Conservation (phyloP, 2,797 vertebrate species). For the Anisognathus igniventris region DNA sequence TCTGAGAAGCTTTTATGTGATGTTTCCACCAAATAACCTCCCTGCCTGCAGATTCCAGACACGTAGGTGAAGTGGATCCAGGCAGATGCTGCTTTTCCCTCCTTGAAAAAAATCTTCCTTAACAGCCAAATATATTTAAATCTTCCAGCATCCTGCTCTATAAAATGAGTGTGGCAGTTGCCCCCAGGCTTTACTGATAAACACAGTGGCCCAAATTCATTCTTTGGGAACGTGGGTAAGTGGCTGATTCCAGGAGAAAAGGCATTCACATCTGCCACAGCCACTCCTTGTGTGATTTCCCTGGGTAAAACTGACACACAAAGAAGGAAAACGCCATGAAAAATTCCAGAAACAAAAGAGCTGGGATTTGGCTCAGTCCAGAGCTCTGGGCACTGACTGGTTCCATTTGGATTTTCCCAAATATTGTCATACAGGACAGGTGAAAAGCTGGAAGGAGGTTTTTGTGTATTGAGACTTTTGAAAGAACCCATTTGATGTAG, state of each 20-base stretch:
- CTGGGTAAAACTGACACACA: neutral
- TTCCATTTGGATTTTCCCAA: neutral
- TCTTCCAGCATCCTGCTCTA: neutral
- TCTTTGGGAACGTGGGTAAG: neutral
- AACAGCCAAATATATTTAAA: neutral
- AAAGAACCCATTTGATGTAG: neutral
- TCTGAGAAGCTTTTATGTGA: neutral
- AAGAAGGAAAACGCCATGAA: neutral
- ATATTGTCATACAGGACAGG: accelerated
- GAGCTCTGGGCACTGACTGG: neutral
- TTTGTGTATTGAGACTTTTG: neutral
- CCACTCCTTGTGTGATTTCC: neutral
- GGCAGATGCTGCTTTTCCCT: neutral
- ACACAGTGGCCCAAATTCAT: neutral
- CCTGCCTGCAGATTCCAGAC: neutral
- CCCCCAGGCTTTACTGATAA: neutral
- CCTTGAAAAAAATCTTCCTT: neutral
- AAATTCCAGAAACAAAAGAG: neutral
- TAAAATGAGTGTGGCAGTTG: neutral
- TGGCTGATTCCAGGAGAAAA: neutral
- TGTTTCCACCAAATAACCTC: neutral
- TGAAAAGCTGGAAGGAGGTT: neutral
- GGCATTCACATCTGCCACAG: neutral
- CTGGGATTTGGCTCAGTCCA: neutral
- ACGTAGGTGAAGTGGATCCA: neutral